phyloP scores from a whole-genome alignment of 2,797 vertebrate species.

The Peromyscus eremicus region DNA sequence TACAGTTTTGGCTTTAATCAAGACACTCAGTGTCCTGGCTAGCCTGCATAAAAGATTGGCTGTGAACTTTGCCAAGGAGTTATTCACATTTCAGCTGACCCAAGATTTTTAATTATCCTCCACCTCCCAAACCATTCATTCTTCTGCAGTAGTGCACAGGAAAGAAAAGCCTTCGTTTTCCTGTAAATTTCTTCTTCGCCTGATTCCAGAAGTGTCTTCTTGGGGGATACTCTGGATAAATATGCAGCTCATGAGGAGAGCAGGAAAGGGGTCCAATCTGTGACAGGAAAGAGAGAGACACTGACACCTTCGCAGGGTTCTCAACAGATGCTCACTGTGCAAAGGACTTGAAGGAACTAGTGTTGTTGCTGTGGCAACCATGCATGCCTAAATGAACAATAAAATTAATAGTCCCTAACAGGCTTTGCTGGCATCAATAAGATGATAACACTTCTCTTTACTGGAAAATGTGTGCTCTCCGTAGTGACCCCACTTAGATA shows the following conservation, averaged over 20 bases:
- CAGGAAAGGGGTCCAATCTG: not conserved
- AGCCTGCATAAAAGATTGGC: conserved; percentile 65
- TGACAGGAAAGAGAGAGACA: conserved; percentile 48
- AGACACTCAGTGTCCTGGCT: conserved; percentile 69
- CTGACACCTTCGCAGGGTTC: conserved; percentile 68
- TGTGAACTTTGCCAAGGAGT: conserved; percentile 74
- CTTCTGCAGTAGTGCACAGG: not conserved
- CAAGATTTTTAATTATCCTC: conserved; percentile 69
- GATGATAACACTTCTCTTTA: conserved; percentile 47
- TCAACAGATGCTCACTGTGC: conserved; percentile 60
- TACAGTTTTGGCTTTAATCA: conserved; percentile 72
- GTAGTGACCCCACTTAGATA: conserved; percentile 29
- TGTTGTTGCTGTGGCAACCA: conserved; percentile 78
- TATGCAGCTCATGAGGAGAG: conserved; percentile 50
- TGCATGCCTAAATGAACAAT: conserved; percentile 78
- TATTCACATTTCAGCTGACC: conserved; percentile 75
- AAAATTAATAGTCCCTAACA: conserved; percentile 76
- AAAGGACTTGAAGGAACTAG: conserved; percentile 66
- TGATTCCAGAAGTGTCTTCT: conserved; percentile 42
- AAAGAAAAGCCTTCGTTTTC: conserved; percentile 52
- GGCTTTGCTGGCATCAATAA: conserved; percentile 56
- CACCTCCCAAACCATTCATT: conserved; percentile 70
- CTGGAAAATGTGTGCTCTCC: conserved; percentile 41
- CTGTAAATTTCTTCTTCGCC: conserved; percentile 41
- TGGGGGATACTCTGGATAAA: conserved; percentile 59